Evolutionary conservation across 2,797 vertebrate genomes (phyloP).

Genomic region (Molossus molossus): DNA sequence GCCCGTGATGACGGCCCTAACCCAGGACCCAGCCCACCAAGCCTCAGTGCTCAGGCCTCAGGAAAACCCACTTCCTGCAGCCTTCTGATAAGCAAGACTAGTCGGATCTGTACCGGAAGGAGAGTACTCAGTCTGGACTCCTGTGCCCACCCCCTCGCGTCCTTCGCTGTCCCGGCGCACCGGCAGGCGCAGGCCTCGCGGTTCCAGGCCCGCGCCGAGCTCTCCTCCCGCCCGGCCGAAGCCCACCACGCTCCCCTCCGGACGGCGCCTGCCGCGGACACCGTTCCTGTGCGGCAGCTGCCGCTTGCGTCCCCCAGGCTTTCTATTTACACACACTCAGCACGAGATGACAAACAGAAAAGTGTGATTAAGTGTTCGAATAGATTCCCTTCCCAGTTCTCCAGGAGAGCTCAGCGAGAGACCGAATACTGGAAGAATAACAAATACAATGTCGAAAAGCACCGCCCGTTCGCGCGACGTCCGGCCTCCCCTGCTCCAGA

Average conservation of each 20-base stretch:
- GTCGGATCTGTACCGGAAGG: too few species aligned
- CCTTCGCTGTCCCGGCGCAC: not conserved
- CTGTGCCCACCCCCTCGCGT: not conserved
- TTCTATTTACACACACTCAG: conserved; percentile 59
- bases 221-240: not conserved
- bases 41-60: not conserved
- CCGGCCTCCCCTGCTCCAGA: rapidly evolving
- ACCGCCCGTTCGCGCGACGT: too few species aligned
- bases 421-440: not conserved
- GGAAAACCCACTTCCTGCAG: not conserved
- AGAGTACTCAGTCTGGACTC: not conserved
- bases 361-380: not conserved
- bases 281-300: not conserved
- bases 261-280: not conserved
- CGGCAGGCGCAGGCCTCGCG: not conserved
- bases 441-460: not conserved
- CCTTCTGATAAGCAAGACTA: not conserved
- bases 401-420: not conserved
- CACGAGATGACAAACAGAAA: conserved; percentile 44
- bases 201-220: not conserved
- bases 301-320: not conserved
- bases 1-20: not conserved
- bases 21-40: not conserved
- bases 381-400: conserved; percentile 23
- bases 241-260: not conserved